phyloP scores from a whole-genome alignment of 2,113 vertebrate genomes.

The Gnathonemus longibarbis region DNA sequence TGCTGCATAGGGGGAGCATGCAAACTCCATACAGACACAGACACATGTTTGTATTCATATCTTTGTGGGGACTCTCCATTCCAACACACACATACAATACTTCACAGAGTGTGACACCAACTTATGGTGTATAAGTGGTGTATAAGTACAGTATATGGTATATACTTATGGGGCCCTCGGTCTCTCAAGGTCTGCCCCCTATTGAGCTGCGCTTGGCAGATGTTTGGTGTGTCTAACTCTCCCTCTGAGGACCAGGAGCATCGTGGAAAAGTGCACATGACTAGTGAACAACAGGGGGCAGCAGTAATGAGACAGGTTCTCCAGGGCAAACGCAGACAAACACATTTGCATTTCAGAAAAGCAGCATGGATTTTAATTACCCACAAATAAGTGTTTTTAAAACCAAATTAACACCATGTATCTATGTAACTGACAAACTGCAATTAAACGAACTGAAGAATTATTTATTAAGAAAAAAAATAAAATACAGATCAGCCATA shows the following conservation, averaged over 20 bases:
- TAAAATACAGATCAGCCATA: not conserved
- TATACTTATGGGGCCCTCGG: too few species aligned
- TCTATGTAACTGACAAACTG: not conserved
- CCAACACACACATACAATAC: not conserved
- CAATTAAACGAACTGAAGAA: conserved; percentile 7
- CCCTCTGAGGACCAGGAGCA: not conserved
- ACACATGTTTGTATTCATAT: not conserved
- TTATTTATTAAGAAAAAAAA: conserved; percentile 1
- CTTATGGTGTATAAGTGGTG: not conserved
- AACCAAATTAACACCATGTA: not conserved
- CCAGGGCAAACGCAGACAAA: not conserved
- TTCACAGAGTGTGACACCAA: not conserved
- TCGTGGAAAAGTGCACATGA: not conserved
- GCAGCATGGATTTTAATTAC: not conserved
- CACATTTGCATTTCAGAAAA: not conserved
- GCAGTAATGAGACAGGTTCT: not conserved
- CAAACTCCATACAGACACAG: not conserved
- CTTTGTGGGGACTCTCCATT: not conserved
- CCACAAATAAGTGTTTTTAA: conserved; percentile 7
- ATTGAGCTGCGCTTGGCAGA: not conserved
- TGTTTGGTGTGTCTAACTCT: not conserved
- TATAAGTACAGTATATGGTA: too few species aligned
- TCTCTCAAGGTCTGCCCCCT: not conserved
- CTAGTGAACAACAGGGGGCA: not conserved
- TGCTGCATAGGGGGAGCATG: not conserved